Evolutionary conservation across 2,888 invertebrate genomes (phyloP).

Genomic region (Epinotia nisella): DNA sequence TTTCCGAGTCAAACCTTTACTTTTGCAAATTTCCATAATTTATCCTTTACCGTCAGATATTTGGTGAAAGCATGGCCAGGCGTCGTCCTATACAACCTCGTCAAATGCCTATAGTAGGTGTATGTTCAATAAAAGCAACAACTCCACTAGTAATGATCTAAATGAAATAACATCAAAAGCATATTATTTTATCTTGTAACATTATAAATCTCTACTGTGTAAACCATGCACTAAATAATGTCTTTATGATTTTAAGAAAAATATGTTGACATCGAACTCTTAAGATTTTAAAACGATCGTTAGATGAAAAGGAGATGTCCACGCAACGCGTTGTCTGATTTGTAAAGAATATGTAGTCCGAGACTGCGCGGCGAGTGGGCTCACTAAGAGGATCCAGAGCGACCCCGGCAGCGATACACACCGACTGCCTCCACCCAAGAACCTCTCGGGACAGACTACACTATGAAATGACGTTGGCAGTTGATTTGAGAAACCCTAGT

Average conservation of each 20-base stretch:
- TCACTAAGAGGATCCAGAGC: not conserved
- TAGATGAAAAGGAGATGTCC: constrained; percentile 9
- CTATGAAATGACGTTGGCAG: constrained; percentile 53
- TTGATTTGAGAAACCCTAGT: constrained; percentile 57
- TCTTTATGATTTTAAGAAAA: constrained; percentile 52
- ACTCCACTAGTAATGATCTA: constrained; percentile 61
- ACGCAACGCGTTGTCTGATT: constrained; percentile 8
- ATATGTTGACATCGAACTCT: constrained; percentile 47
- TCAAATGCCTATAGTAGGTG: constrained; percentile 62
- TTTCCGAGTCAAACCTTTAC: constrained; percentile 15
- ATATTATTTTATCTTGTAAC: constrained; percentile 54
- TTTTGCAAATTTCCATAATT: constrained; percentile 49
- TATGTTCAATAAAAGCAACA: constrained; percentile 62
- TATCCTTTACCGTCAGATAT: constrained; percentile 47
- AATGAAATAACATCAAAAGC: constrained; percentile 70
- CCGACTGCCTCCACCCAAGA: not conserved
- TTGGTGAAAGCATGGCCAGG: constrained; percentile 62
- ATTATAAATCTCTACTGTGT: constrained; percentile 58
- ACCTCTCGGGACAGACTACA: constrained; percentile 32
- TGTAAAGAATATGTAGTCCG: not conserved
- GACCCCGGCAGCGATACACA: not conserved
- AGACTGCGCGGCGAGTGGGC: not conserved
- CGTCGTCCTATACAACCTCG: constrained; percentile 56
- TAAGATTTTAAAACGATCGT: constrained; percentile 7
- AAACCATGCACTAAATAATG: constrained; percentile 63